Conservation (phyloP, 2,888 invertebrate genomes). For the Agonopterix subpropinquella region DNA sequence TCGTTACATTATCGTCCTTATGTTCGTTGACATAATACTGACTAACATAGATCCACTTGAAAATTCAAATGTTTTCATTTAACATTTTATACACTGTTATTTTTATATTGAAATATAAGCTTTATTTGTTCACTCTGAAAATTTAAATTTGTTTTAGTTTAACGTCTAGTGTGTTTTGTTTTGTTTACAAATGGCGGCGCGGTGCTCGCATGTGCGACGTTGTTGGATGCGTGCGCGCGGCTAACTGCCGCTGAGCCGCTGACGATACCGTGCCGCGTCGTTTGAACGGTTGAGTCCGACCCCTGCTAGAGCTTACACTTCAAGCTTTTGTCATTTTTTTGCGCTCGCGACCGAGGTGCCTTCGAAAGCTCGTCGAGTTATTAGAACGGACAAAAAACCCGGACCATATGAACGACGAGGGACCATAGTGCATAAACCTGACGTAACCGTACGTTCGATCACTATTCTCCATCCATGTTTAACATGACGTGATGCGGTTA, state of each 20-base stretch:
- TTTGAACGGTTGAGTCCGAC: conserved; percentile 49
- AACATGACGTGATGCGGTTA: conserved; percentile 57
- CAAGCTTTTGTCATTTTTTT: conserved; percentile 73
- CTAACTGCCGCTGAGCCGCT: conserved; percentile 40
- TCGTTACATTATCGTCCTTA: conserved; percentile 28
- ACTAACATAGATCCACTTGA: conserved; percentile 27
- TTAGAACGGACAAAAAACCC: conserved; percentile 64
- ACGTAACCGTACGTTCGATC: conserved; percentile 47
- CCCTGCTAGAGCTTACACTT: conserved; percentile 43
- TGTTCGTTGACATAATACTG: conserved; percentile 29
- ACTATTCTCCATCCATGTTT: conserved; percentile 48
- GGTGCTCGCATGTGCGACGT: conserved; percentile 18
- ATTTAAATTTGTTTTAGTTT: background rate
- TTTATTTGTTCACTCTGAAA: conserved; percentile 1
- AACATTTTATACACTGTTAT: conserved; percentile 6
- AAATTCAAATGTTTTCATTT: conserved; percentile 17
- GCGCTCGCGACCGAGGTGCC: conserved; percentile 67
- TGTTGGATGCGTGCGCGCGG: conserved; percentile 30
- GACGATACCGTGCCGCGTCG: background rate
- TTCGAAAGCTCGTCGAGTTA: conserved; percentile 73
- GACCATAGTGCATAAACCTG: conserved; percentile 54
- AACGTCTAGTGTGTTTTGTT: conserved; percentile 1
- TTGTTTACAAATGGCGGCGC: conserved; percentile 10
- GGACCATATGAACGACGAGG: conserved; percentile 47
- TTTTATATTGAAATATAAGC: background rate